Conservation (phyloP, 2,797 vertebrate genomes). For the Limosa lapponica region DNA sequence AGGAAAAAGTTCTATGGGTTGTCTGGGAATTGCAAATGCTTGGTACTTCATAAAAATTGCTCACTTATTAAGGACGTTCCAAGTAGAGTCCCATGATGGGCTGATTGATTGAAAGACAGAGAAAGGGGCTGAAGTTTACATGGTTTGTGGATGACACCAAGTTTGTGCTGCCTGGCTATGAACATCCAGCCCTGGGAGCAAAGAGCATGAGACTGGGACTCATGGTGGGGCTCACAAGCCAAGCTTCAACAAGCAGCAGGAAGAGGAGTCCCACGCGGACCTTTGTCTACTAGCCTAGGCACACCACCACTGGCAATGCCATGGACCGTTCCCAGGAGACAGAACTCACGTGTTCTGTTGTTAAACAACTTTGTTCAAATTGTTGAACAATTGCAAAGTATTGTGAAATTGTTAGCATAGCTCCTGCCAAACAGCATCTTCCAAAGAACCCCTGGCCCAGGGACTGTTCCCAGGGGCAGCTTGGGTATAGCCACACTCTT, state of each 20-base stretch:
- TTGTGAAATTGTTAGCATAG: background rate
- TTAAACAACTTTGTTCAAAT: background rate
- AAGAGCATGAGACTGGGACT: background rate
- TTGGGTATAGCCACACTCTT: background rate
- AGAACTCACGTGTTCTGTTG: background rate
- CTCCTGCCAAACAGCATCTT: background rate
- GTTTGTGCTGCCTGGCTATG: background rate
- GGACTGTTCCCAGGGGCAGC: background rate
- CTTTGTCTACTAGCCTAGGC: background rate
- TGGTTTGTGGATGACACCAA: background rate
- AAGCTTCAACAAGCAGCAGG: background rate
- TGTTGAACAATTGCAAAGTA: background rate
- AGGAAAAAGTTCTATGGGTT: background rate
- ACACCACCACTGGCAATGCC: background rate
- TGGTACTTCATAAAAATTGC: background rate
- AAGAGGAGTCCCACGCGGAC: background rate
- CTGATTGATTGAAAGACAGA: background rate
- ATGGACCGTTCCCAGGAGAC: background rate
- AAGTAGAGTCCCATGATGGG: background rate
- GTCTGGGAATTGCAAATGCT: background rate
- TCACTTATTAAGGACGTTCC: background rate
- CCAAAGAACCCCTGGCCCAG: background rate
- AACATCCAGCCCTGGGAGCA: background rate
- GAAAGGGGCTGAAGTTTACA: background rate
- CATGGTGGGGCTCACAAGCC: fast-evolving